Conservation (phyloP, 2,113 vertebrate species). For the Pomatorhinus ruficollis region DNA sequence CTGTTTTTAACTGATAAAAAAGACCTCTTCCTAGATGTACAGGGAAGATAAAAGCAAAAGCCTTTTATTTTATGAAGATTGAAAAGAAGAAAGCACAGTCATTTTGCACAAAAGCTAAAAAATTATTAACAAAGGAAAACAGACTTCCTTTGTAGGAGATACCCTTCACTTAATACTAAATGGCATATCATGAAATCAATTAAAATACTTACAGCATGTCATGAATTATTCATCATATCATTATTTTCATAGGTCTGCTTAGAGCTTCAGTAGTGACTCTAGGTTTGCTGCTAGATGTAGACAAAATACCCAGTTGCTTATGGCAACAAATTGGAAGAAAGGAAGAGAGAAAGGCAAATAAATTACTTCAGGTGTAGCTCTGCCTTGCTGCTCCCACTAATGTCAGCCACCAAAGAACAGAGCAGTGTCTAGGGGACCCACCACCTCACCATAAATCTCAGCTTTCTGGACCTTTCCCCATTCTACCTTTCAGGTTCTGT, state of each 20-base stretch:
- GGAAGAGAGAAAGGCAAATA: neutral
- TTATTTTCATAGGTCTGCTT: neutral
- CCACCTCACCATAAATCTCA: neutral
- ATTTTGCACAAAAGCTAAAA: neutral
- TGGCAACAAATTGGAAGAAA: neutral
- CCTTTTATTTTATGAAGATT: neutral
- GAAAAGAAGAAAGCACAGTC: neutral
- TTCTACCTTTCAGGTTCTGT: neutral
- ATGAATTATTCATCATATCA: neutral
- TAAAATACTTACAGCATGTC: neutral
- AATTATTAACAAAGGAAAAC: neutral
- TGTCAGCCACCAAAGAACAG: neutral
- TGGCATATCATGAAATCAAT: neutral
- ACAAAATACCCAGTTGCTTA: conserved; percentile 1
- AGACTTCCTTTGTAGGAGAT: neutral
- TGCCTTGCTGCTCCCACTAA: neutral
- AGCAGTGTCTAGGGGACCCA: neutral
- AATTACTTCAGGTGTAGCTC: neutral
- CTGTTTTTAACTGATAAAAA: neutral
- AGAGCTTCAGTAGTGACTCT: neutral
- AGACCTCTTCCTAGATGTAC: neutral
- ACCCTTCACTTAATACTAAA: neutral
- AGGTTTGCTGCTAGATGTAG: neutral
- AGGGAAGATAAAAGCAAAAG: neutral
- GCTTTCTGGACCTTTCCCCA: neutral